Percentiles rank a stretch among this genome's conserved stretches.
phyloP scores from a whole-genome alignment of 2,113 vertebrate species.

The Probosciger aterrimus region DNA sequence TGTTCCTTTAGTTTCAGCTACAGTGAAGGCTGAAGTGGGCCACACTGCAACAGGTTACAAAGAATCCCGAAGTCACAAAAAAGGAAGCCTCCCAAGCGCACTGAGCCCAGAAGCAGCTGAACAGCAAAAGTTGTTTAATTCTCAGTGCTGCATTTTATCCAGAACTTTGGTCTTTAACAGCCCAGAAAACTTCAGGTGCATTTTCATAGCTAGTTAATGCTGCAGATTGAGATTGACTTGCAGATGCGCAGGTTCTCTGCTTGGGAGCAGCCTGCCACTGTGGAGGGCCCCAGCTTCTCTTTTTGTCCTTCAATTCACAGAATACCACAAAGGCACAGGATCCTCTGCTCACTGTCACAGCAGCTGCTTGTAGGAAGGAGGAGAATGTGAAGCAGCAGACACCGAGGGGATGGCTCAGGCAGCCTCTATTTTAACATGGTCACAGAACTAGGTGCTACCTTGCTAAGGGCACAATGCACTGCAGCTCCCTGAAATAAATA shows the following conservation, averaged over 20 bases:
- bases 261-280: background rate
- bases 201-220: background rate
- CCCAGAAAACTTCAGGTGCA: constrained; percentile 11
- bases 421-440: background rate
- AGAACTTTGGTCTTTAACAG: constrained; percentile 18
- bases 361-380: background rate
- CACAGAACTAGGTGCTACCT: background rate
- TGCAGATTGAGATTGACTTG: background rate
- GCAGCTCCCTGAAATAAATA: constrained; percentile 54
- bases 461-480: background rate
- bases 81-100: background rate
- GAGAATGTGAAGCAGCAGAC: background rate
- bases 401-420: background rate
- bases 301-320: background rate
- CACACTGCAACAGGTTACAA: background rate
- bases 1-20: background rate
- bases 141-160: constrained; percentile 29
- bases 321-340: background rate
- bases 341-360: background rate
- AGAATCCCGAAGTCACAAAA: background rate
- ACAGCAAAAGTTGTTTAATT: background rate
- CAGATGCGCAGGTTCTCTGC: background rate
- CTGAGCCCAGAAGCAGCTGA: background rate
- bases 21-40: background rate
- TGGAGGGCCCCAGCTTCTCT: background rate